Conservation (phyloP, 2,888 invertebrate genomes). For the Drosophila subquinaria region DNA sequence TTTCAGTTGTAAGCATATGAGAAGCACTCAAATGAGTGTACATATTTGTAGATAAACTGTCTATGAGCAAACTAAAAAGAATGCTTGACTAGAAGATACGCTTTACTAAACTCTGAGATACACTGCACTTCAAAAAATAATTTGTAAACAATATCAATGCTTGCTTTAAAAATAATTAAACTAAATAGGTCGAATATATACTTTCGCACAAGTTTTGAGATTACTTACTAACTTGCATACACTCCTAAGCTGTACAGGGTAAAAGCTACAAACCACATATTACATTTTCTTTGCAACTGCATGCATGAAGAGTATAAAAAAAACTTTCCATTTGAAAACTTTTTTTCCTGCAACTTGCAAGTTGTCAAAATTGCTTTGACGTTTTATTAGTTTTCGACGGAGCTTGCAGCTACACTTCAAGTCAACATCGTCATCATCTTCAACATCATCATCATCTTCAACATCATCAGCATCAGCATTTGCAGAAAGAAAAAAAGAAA, state of each 20-base stretch:
- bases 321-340: conserved; percentile 52
- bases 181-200: not conserved
- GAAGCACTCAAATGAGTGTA: conserved; percentile 1
- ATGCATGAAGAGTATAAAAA: conserved; percentile 9
- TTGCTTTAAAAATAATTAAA: no score
- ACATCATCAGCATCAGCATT: conserved; percentile 17
- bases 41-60: conserved; percentile 11
- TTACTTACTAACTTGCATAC: not conserved
- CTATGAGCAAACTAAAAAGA: not conserved
- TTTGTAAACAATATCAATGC: not conserved
- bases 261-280: conserved; percentile 21
- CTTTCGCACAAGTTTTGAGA: not conserved
- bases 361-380: conserved; percentile 80
- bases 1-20: not conserved
- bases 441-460: conserved; percentile 13
- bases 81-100: not conserved
- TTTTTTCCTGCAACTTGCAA: conserved; percentile 51
- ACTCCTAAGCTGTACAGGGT: not conserved
- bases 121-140: not conserved
- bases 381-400: conserved; percentile 75
- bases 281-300: conserved; percentile 31
- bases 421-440: conserved; percentile 22
- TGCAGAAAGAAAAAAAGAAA: conserved; percentile 37
- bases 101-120: not conserved
- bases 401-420: conserved; percentile 50